Conservation (phyloP, 2,888 invertebrate genomes). For the Laspeyria flexula region DNA sequence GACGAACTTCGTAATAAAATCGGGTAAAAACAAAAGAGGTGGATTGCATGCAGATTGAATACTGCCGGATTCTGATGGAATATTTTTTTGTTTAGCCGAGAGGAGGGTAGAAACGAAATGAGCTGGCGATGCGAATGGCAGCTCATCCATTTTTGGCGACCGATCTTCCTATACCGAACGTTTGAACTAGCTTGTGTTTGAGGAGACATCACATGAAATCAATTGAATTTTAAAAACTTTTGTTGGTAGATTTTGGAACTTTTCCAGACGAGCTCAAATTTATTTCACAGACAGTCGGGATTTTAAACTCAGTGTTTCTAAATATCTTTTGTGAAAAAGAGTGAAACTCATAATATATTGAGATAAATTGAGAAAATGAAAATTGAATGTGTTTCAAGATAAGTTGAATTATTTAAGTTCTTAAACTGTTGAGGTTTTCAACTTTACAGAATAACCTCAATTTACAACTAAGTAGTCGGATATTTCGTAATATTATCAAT, state of each 20-base stretch:
- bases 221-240: slow-evolving; percentile 1
- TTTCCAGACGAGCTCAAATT: neutral
- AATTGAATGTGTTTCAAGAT: too few species aligned
- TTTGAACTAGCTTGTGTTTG: slow-evolving; percentile 3
- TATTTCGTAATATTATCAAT: too few species aligned
- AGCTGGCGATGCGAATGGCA: slow-evolving; percentile 25
- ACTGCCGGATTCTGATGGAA: neutral
- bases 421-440: too few species aligned
- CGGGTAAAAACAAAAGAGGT: slow-evolving; percentile 10
- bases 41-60: slow-evolving; percentile 13
- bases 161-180: slow-evolving; percentile 9
- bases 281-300: neutral
- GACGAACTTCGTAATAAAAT: slow-evolving; percentile 4
- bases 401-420: too few species aligned
- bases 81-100: slow-evolving; percentile 19
- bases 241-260: neutral
- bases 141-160: slow-evolving; percentile 27
- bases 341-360: too few species aligned
- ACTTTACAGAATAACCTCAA: too few species aligned
- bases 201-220: slow-evolving; percentile 1
- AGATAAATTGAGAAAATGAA: too few species aligned
- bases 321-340: too few species aligned
- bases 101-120: slow-evolving; percentile 8
- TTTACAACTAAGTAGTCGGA: too few species aligned
- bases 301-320: too few species aligned